phyloP scores from a whole-genome alignment of 1,140 invertebrate genomes.

The Argopecten irradians region DNA sequence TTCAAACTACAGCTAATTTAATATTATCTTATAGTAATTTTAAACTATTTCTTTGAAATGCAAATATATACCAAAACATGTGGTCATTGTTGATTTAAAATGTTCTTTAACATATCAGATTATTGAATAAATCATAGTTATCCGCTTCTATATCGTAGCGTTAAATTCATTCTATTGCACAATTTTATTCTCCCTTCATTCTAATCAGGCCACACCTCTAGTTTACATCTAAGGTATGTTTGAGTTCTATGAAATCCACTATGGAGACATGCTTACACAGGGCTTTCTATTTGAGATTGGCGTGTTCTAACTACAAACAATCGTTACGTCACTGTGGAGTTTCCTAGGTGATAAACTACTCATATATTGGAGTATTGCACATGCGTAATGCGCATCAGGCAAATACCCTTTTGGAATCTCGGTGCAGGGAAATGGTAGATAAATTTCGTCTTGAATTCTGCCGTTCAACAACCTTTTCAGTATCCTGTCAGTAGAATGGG shows the following conservation, averaged over 20 bases:
- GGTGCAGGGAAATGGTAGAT: not conserved
- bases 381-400: conserved; percentile 6
- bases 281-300: not conserved
- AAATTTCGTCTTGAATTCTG: conserved; percentile 18
- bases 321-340: not conserved
- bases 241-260: not conserved
- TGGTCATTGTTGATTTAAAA: too few relatives aligned
- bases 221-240: too few relatives aligned
- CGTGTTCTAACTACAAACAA: not conserved
- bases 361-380: not conserved
- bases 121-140: too few relatives aligned
- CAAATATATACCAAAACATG: too few relatives aligned
- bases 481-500: not conserved
- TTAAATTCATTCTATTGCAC: too few relatives aligned
- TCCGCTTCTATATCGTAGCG: too few relatives aligned
- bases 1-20: too few relatives aligned
- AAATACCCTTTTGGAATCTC: not conserved
- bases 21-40: too few relatives aligned
- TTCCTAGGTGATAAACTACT: not conserved
- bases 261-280: not conserved
- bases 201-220: not conserved
- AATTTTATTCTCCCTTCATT: too few relatives aligned
- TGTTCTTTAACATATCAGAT: too few relatives aligned
- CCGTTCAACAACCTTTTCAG: conserved; percentile 15
- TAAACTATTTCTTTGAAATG: too few relatives aligned